These are phyloP conservation scores for Sakesphorus luctuosus DNA, from an alignment of 2,113 vertebrate species.

Conservation along the genomic window DNA sequence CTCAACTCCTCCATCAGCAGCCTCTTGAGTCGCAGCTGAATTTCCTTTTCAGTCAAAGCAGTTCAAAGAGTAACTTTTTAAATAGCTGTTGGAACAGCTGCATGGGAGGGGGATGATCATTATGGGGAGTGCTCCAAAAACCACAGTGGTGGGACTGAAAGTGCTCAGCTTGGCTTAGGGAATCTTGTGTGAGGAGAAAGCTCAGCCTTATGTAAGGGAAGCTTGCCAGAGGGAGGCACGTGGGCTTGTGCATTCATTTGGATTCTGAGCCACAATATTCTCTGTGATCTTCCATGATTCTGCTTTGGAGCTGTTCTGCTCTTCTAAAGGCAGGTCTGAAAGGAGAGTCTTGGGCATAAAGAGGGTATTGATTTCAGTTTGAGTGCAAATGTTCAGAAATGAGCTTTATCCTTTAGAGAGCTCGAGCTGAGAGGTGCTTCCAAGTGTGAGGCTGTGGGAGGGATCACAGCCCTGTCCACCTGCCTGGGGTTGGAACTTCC, in stretches of 20 bases:
- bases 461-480: background rate
- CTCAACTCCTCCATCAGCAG: constrained; percentile 2
- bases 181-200: background rate
- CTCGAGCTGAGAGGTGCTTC: background rate
- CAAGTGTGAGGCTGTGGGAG: background rate
- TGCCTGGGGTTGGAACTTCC: background rate
- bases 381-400: background rate
- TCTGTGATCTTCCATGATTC: background rate
- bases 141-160: background rate
- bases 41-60: background rate
- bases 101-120: background rate
- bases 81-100: background rate
- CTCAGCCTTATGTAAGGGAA: background rate
- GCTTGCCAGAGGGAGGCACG: background rate
- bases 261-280: background rate
- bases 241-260: background rate
- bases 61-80: background rate
- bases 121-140: background rate
- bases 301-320: background rate
- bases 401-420: fast-evolving
- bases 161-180: background rate
- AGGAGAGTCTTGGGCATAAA: background rate
- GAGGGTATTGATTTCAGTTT: background rate
- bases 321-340: background rate
- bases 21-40: background rate